Conservation (phyloP, 30 jellyfish, hydroid and myxozoan genomes). For the Calvadosia cruxmelitensis region DNA sequence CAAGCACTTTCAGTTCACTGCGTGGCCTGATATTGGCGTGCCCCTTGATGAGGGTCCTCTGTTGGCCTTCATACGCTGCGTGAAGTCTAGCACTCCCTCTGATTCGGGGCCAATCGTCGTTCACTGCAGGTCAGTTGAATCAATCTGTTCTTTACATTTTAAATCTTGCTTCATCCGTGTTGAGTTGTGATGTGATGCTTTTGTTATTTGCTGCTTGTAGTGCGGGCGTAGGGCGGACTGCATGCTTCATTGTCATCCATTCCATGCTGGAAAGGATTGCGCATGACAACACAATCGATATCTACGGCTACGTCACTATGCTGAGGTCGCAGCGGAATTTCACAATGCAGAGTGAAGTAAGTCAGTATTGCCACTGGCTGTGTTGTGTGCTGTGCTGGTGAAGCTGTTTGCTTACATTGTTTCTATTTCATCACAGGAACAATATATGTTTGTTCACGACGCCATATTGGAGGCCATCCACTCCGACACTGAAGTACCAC, state of each 20-base stretch:
- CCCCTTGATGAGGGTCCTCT: conserved; percentile 80
- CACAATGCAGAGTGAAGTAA: conserved; percentile 75
- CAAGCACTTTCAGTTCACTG: conserved; percentile 83
- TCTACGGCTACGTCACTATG: conserved; percentile 76
- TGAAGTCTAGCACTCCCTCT: conserved; percentile 41
- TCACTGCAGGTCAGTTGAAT: conserved; percentile 82
- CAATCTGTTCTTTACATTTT: too few species aligned
- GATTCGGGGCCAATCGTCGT: conserved; percentile 81
- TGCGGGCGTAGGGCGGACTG: conserved; percentile 83
- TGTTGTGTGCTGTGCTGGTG: neutral
- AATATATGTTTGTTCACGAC: conserved; percentile 66
- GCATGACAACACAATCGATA: conserved; percentile 47
- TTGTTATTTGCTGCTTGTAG: conserved; percentile 8
- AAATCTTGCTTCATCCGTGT: too few species aligned
- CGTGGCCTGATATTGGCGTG: conserved; percentile 98
- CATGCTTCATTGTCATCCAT: conserved; percentile 58
- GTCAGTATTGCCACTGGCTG: neutral
- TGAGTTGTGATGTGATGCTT: too few species aligned
- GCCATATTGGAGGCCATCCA: conserved; percentile 80
- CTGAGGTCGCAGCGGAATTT: conserved; percentile 62
- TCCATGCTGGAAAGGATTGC: conserved; percentile 54
- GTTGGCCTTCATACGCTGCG: conserved; percentile 54
- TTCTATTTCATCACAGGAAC: conserved; percentile 38
- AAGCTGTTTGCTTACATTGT: too few species aligned
- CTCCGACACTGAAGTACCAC: conserved; percentile 57